These are phyloP conservation scores for Chrysolina haemoptera DNA, from an alignment of 2,888 invertebrate genomes.

Conservation along the genomic window DNA sequence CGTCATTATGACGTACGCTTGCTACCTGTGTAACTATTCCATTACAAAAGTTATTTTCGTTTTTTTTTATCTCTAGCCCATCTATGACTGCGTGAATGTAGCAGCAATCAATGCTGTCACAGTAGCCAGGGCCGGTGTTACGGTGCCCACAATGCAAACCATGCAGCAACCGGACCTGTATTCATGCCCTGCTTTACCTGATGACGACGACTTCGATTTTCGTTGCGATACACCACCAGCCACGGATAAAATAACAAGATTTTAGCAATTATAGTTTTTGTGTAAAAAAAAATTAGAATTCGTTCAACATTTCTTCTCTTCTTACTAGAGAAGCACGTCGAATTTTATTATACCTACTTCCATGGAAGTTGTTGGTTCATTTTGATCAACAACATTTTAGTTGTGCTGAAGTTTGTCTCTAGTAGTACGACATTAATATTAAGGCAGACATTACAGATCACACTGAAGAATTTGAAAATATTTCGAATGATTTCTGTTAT, in stretches of 20 bases:
- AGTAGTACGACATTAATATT: no score
- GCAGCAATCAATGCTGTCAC: slow-evolving; percentile 69
- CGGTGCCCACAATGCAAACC: slow-evolving; percentile 35
- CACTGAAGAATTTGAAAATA: no score
- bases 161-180: slow-evolving; percentile 62
- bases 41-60: background rate
- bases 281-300: background rate
- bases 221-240: slow-evolving; percentile 59
- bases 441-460: no score
- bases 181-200: slow-evolving; percentile 60
- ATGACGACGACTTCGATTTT: slow-evolving; percentile 62
- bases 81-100: slow-evolving; percentile 75
- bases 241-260: slow-evolving; percentile 67
- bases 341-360: no score
- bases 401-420: no score
- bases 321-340: background rate
- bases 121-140: slow-evolving; percentile 61
- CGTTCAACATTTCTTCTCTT: background rate
- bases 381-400: no score
- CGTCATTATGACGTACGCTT: no score
- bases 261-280: slow-evolving; percentile 53
- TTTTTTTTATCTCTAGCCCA: slow-evolving; percentile 68
- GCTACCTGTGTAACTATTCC: no score
- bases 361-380: no score
- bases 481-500: no score